These are phyloP conservation scores for Psix sp. DNA, from an alignment of 1,140 invertebrate species.

Conservation along the genomic window DNA sequence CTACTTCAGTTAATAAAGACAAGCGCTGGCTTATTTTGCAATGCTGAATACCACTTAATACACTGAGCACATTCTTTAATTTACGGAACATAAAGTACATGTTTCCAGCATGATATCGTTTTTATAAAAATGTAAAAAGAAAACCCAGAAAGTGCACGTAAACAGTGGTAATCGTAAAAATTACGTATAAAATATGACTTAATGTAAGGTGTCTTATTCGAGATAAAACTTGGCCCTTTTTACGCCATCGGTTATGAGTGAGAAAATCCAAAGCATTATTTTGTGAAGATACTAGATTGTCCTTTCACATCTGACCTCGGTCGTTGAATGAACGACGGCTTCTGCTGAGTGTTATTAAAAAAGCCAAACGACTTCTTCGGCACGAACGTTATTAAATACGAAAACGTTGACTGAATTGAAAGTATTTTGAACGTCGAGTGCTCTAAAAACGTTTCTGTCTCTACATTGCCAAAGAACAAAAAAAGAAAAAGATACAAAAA, in stretches of 20 bases:
- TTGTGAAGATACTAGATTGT: constrained; percentile 59
- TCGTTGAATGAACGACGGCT: constrained; percentile 53
- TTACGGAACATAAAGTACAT: too few species aligned
- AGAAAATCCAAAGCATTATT: constrained; percentile 56
- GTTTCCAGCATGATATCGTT: too few species aligned
- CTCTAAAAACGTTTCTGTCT: constrained; percentile 31
- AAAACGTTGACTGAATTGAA: constrained; percentile 58
- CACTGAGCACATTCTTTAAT: too few species aligned
- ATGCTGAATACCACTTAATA: too few species aligned
- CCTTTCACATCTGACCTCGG: constrained; percentile 57
- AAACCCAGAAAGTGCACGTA: background rate
- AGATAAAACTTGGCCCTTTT: constrained; percentile 41
- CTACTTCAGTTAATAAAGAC: too few species aligned
- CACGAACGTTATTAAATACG: constrained; percentile 59
- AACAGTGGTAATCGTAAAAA: constrained; percentile 39
- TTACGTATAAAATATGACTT: constrained; percentile 32
- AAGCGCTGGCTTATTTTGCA: too few species aligned
- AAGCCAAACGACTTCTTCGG: constrained; percentile 57
- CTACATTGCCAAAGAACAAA: constrained; percentile 15
- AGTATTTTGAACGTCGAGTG: constrained; percentile 52
- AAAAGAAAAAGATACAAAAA: constrained; percentile 4
- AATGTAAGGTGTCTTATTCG: constrained; percentile 15
- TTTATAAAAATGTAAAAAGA: too few species aligned
- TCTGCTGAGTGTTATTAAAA: constrained; percentile 61
- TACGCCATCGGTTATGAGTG: constrained; percentile 45